Evolutionary conservation across 2,113 vertebrate genomes (phyloP).

Genomic region (Arizona elegans): DNA sequence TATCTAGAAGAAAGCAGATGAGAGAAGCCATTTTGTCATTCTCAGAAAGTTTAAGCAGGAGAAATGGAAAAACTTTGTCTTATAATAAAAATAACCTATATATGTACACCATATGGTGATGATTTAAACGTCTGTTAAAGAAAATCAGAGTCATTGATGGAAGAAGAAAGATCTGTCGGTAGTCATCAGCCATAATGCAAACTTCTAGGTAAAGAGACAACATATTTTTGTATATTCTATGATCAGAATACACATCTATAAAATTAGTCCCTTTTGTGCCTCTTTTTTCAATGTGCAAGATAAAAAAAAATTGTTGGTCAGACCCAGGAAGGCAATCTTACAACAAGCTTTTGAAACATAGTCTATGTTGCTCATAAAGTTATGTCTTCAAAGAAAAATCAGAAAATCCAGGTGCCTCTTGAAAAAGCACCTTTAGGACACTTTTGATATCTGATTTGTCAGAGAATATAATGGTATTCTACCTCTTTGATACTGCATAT

Average conservation of each 20-base stretch:
- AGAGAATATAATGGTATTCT: neutral
- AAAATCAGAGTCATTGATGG: neutral
- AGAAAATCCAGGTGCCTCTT: too few relatives aligned
- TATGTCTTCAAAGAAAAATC: too few relatives aligned
- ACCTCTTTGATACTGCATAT: neutral
- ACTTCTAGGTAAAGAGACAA: neutral
- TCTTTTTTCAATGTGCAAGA: neutral
- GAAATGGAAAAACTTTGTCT: neutral
- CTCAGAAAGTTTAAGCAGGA: neutral
- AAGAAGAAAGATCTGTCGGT: neutral
- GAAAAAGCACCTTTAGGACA: too few relatives aligned
- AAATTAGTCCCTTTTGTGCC: neutral
- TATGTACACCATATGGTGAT: neutral
- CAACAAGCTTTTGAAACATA: too few relatives aligned
- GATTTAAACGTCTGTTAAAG: neutral
- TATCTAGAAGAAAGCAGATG: too few relatives aligned
- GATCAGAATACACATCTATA: neutral
- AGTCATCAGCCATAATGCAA: neutral
- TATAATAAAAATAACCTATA: neutral
- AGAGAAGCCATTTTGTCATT: too few relatives aligned
- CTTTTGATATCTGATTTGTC: neutral
- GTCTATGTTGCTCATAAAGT: too few relatives aligned
- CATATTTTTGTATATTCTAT: neutral
- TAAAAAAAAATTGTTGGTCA: neutral
- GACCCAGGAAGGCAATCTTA: neutral